phyloP scores from a whole-genome alignment of 2,113 vertebrate species.

The Strix uralensis region DNA sequence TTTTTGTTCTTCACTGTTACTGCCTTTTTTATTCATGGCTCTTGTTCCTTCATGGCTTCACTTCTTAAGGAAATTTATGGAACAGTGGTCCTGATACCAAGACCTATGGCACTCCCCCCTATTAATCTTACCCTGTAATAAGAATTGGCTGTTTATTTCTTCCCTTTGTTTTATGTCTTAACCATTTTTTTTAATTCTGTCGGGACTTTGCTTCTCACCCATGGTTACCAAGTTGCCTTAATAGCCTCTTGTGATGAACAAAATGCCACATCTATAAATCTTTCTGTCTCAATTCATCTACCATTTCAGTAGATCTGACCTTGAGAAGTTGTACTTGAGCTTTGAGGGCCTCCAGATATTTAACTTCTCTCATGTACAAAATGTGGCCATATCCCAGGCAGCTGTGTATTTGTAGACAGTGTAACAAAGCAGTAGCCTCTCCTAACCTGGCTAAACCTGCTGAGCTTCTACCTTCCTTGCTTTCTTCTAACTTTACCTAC shows the following conservation, averaged over 20 bases:
- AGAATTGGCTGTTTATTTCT: slow-evolving; percentile 31
- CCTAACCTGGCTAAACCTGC: not conserved
- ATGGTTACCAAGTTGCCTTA: slow-evolving; percentile 42
- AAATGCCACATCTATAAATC: slow-evolving; percentile 53
- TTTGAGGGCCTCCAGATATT: slow-evolving; percentile 27
- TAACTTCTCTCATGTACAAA: not conserved
- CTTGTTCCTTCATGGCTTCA: not conserved
- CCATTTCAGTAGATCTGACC: not conserved
- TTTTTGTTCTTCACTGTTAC: not conserved
- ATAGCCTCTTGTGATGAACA: slow-evolving; percentile 57
- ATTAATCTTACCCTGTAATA: slow-evolving; percentile 48
- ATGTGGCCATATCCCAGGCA: not conserved
- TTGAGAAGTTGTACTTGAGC: slow-evolving; percentile 58
- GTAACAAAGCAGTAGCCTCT: not conserved
- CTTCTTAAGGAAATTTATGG: slow-evolving; percentile 47
- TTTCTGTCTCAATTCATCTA: slow-evolving; percentile 28
- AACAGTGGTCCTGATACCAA: not conserved
- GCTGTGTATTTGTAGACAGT: not conserved
- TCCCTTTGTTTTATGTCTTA: slow-evolving; percentile 32
- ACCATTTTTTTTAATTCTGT: not conserved
- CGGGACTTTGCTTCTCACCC: not conserved
- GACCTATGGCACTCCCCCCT: slow-evolving; percentile 1
- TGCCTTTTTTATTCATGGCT: not conserved
- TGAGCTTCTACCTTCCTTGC: not conserved
- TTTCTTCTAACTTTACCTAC: not conserved